These are phyloP conservation scores for Stomatorhinus ivindoensis DNA, from an alignment of 2,113 vertebrate genomes.

Conservation along the genomic window DNA sequence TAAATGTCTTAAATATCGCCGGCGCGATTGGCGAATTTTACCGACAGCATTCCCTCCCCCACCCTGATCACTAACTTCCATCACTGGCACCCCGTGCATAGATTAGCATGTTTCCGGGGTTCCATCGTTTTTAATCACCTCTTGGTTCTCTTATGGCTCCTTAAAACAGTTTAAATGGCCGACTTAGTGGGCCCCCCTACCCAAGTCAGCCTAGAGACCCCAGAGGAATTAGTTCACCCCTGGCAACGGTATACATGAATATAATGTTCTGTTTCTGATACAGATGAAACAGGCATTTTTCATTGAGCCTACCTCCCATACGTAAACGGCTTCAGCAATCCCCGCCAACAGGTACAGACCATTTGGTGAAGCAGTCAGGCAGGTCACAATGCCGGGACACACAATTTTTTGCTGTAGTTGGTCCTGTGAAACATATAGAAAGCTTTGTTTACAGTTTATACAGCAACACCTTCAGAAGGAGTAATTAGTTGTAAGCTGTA, in stretches of 20 bases:
- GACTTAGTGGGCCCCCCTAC: too few relatives aligned
- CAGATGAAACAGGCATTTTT: not conserved
- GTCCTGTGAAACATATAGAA: conserved; percentile 59
- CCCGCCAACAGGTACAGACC: conserved; percentile 81
- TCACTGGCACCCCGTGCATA: not conserved
- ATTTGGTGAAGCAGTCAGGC: conserved; percentile 72
- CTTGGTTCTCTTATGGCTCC: too few relatives aligned
- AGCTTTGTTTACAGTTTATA: not conserved
- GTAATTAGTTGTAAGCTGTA: not conserved
- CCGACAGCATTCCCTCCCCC: not conserved
- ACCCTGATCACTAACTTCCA: not conserved
- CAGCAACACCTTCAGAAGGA: not conserved
- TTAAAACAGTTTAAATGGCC: not conserved
- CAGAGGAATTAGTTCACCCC: not conserved
- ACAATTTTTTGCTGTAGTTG: conserved; percentile 96
- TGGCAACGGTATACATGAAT: not conserved
- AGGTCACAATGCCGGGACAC: conserved; percentile 84
- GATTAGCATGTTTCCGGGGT: not conserved
- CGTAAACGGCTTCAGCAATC: conserved; percentile 75
- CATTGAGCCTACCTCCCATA: conserved; percentile 81
- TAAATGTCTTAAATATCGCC: not conserved
- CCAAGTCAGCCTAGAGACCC: not conserved
- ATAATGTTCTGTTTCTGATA: not conserved
- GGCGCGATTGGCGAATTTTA: not conserved
- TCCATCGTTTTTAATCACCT: too few relatives aligned